Percentiles rank a stretch among this genome's conserved stretches.
Evolutionary conservation across 2,113 vertebrate genomes (phyloP).

Genomic region (Silurus asotus): DNA sequence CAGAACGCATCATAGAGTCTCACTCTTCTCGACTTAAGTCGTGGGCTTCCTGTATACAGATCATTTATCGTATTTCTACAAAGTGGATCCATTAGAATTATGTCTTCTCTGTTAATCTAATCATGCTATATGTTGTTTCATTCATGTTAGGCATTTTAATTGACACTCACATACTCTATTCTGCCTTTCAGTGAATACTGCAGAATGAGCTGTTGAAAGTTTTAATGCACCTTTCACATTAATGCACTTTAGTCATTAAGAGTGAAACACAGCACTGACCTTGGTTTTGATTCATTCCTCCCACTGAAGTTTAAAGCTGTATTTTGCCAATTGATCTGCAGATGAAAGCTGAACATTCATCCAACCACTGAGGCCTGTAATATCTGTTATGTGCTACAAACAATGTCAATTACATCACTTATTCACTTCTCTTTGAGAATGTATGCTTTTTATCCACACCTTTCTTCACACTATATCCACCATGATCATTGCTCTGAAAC

Average conservation of each 20-base stretch:
- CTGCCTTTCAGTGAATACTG: constrained; percentile 2
- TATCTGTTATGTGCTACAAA: constrained; percentile 44
- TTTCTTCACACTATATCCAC: constrained; percentile 28
- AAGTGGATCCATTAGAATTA: not conserved
- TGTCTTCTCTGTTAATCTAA: not conserved
- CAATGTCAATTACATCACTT: constrained; percentile 46
- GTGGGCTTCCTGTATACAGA: too few species aligned
- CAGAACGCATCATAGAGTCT: too few species aligned
- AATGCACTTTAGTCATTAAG: constrained; percentile 53
- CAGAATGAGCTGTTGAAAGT: constrained; percentile 44
- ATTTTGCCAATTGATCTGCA: constrained; percentile 36
- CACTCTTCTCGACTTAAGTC: too few species aligned
- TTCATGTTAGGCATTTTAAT: constrained; percentile 44
- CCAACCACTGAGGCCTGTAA: constrained; percentile 33
- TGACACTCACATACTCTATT: constrained; percentile 31
- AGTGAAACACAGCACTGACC: constrained; percentile 45
- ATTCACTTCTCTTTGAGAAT: constrained; percentile 16
- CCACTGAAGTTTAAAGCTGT: constrained; percentile 49
- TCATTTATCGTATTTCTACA: not conserved
- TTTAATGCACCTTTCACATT: constrained; percentile 54
- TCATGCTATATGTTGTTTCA: constrained; percentile 22
- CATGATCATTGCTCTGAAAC: constrained; percentile 33
- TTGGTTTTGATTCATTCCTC: constrained; percentile 53
- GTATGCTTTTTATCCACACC: constrained; percentile 12
- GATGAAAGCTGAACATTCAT: constrained; percentile 49